Conservation (phyloP, 2,797 vertebrate species). For the Rhynchonycteris naso region DNA sequence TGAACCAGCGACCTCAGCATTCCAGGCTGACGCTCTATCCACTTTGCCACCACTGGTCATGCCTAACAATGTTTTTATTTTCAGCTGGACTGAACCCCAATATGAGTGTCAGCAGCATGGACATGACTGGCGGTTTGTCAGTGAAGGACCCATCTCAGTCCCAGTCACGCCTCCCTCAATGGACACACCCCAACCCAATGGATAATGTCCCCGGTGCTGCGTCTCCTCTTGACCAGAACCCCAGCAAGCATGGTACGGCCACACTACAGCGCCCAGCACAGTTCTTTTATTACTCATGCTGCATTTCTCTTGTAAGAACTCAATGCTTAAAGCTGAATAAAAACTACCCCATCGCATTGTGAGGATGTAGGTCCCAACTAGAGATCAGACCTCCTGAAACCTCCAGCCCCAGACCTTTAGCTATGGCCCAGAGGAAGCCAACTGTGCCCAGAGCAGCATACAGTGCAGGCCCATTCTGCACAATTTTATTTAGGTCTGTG, state of each 20-base stretch:
- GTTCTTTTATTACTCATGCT: fast-evolving
- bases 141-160: constrained; percentile 97
- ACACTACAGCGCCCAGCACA: fast-evolving
- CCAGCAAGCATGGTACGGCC: constrained; percentile 94
- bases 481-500: too few relatives aligned
- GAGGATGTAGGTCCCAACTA: fast-evolving
- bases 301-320: not conserved
- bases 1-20: too few relatives aligned
- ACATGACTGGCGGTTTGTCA: constrained; percentile 93
- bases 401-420: not conserved
- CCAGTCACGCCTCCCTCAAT: constrained; percentile 98
- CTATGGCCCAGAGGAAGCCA: not conserved
- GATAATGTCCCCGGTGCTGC: constrained; percentile 94
- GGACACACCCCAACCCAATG: constrained; percentile 98
- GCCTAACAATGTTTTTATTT: not conserved
- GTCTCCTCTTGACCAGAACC: constrained; percentile 95
- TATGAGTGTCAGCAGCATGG: constrained; percentile 98
- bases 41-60: too few relatives aligned
- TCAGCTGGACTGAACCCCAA: constrained; percentile 96
- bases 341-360: not conserved
- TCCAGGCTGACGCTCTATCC: too few relatives aligned
- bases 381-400: fast-evolving
- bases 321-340: not conserved
- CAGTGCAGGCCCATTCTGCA: not conserved
- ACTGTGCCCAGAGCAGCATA: not conserved